phyloP scores from a whole-genome alignment of 2,797 vertebrate genomes.

The Peromyscus nudipes region DNA sequence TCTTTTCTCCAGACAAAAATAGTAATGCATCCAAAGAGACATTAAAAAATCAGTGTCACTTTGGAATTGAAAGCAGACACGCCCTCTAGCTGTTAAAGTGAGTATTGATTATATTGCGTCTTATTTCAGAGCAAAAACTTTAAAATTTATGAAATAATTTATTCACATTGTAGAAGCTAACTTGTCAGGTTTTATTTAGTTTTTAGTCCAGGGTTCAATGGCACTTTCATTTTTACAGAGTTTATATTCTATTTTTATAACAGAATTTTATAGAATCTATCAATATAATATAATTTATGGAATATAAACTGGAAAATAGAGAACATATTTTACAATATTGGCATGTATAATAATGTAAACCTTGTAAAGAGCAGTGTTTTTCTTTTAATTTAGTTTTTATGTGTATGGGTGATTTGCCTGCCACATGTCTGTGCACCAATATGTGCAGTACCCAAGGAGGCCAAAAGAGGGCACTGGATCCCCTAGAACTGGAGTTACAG shows the following conservation, averaged over 20 bases:
- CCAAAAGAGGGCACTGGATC: neutral
- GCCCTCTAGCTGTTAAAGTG: neutral
- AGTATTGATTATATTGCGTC: neutral
- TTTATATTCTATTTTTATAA: neutral
- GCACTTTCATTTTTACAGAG: constrained; percentile 13
- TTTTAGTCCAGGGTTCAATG: constrained; percentile 48
- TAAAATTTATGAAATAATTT: constrained; percentile 25
- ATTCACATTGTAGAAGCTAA: constrained; percentile 6
- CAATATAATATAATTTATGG: neutral
- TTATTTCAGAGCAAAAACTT: constrained; percentile 36
- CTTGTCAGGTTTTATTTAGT: constrained; percentile 13
- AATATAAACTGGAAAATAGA: neutral
- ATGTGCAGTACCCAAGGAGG: neutral
- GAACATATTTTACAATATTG: neutral
- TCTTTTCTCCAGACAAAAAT: constrained; percentile 41
- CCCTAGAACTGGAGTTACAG: neutral
- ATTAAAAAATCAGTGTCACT: constrained; percentile 44
- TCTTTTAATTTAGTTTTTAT: neutral
- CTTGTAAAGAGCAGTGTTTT: neutral
- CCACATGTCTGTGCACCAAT: neutral
- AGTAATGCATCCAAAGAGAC: constrained; percentile 55
- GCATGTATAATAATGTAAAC: constrained; percentile 36
- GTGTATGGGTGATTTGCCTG: neutral
- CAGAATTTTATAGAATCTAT: neutral
- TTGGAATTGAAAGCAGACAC: constrained; percentile 4